Base-by-base conservation (phyloP, 2,113 vertebrate species). In the Gulo gulo region DNA sequence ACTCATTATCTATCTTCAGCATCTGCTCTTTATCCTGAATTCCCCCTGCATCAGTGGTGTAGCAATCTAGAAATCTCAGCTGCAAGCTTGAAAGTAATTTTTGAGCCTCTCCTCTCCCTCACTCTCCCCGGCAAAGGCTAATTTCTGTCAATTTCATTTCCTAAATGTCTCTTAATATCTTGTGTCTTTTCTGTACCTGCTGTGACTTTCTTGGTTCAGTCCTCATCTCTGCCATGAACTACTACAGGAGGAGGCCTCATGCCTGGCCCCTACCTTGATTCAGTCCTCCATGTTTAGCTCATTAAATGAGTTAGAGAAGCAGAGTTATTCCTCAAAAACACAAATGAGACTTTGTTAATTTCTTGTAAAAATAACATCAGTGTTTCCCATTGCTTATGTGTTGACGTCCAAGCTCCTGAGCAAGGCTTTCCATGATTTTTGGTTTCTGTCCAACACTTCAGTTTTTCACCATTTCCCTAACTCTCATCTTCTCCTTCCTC, bases 131-230 rank as follows among this genome's bases (percentile, higher is more conserved):
- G 26, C 55, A 90, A 88, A 86, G 57, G 52, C 11, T 69, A 78
- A 91, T 87, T 83, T 84, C 91, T 92, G 80, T 42, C 57, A 59
- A 55, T 57, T 96, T 93, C 78, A 83, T 36, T 96, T 71, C 52
- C 29, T 78, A 39, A 71, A 47, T 65, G n/a, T 86, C 92, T 78
- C 26, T 67, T 67, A 84, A 80, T 47, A 55, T 23, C 13, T 57
- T 93, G 42, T 76, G 34, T 71, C 82, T 67, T 90, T 96, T 93
- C 67, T 91, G 1, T 36, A 65, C 2, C 23, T 59, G 36, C 15
- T 50, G 36, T 15, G 45, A 86, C 21, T 97, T 82, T 52, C 63
- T 87, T 36, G 80, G 91, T 74, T 85, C 50, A 61, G 29, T 21
- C 18, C 4, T 79, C 29, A 34, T 78, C 24, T 92, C 18, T 79